Conservation (phyloP, 2,797 vertebrate species). For the Delichon dasypus region DNA sequence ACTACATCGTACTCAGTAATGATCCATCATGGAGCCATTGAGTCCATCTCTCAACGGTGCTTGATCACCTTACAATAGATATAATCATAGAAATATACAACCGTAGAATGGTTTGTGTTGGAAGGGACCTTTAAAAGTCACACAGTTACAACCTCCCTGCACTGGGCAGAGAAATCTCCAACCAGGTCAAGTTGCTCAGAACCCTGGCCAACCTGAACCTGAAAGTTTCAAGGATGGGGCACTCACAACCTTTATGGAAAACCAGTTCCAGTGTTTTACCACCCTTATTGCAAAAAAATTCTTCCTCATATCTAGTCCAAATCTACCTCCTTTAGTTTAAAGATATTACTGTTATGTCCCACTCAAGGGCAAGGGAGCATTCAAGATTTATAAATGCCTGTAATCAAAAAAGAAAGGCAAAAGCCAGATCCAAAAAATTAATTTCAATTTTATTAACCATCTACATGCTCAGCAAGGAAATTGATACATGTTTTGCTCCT, state of each 20-base stretch:
- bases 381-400: not conserved
- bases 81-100: not conserved
- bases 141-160: not conserved
- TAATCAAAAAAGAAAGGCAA: not conserved
- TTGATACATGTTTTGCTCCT: not conserved
- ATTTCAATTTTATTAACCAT: not conserved
- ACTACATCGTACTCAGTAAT: not conserved
- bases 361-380: not conserved
- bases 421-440: not conserved
- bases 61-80: not conserved
- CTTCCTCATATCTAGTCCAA: not conserved
- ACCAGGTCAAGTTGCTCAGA: not conserved
- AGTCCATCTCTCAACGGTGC: not conserved
- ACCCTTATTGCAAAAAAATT: not conserved
- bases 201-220: no score
- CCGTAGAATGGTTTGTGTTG: not conserved
- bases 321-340: not conserved
- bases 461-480: not conserved
- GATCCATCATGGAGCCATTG: not conserved
- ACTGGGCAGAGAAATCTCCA: not conserved
- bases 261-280: no score
- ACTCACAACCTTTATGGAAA: not conserved
- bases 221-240: not conserved
- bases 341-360: not conserved
- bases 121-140: not conserved